These are phyloP conservation scores for Pygoscelis antarcticus DNA, from an alignment of 2,113 vertebrate genomes.

Conservation along the genomic window DNA sequence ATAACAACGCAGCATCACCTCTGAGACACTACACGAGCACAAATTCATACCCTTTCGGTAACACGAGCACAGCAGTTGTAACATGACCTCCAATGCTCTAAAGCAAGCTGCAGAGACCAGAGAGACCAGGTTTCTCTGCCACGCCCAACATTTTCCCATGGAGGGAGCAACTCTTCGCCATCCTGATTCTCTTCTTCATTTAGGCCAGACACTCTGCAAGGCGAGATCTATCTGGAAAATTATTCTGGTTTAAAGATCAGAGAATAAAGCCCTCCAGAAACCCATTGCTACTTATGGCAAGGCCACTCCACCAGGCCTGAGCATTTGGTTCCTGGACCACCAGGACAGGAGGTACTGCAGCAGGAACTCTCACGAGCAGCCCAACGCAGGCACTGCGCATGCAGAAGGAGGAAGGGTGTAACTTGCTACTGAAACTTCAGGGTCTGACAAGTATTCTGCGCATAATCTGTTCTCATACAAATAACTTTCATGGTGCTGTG, in stretches of 20 bases:
- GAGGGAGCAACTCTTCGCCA: neutral
- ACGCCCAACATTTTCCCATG: fast-evolving
- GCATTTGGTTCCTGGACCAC: neutral
- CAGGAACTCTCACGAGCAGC: neutral
- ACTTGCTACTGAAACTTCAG: neutral
- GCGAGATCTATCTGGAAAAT: neutral
- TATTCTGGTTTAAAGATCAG: neutral
- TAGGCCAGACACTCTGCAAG: neutral
- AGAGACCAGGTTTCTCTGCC: fast-evolving
- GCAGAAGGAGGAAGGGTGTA: neutral
- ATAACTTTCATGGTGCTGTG: neutral
- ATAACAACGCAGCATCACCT: neutral
- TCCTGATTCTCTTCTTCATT: neutral
- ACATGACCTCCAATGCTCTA: neutral
- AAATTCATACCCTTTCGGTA: neutral
- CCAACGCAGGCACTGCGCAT: fast-evolving
- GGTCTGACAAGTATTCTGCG: neutral
- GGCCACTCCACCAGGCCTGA: neutral
- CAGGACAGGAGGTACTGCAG: fast-evolving
- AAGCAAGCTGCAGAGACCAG: neutral
- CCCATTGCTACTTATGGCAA: neutral
- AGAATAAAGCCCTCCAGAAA: neutral
- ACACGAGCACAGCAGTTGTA: fast-evolving
- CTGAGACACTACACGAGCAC: neutral
- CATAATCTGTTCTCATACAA: neutral